These are phyloP conservation scores for Drosophila virilis DNA, from an alignment of 1,140 invertebrate genomes.

Conservation along the genomic window DNA sequence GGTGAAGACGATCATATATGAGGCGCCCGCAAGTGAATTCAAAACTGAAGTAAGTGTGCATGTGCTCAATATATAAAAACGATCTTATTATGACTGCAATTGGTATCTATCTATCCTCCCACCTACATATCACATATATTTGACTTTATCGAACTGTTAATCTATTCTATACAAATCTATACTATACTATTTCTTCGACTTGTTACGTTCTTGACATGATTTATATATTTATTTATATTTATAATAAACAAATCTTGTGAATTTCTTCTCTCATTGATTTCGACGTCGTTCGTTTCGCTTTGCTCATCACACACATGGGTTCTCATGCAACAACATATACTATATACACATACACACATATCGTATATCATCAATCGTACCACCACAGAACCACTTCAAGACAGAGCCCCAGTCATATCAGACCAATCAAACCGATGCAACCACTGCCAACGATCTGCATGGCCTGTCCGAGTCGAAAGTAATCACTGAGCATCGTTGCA, in stretches of 20 bases:
- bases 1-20: conserved; percentile 88
- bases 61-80: conserved; percentile 76
- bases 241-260: conserved; percentile 77
- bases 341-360: conserved; percentile 13
- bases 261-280: conserved; percentile 78
- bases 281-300: conserved; percentile 80
- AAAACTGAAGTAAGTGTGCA: conserved; percentile 84
- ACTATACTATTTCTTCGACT: conserved; percentile 42
- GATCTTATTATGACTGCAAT: conserved; percentile 23
- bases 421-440: conserved; percentile 63
- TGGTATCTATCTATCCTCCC: conserved; percentile 25
- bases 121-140: conserved; percentile 19
- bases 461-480: conserved; percentile 83
- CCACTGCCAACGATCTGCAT: conserved; percentile 76
- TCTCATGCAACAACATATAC: conserved; percentile 26
- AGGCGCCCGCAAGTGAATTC: conserved; percentile 82
- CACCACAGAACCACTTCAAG: conserved; percentile 38
- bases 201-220: conserved; percentile 59
- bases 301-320: conserved; percentile 59
- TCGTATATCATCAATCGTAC: conserved; percentile 21
- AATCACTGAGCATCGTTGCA: conserved; percentile 84
- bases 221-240: conserved; percentile 33
- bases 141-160: conserved; percentile 31
- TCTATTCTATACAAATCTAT: conserved; percentile 14
- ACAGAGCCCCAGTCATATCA: conserved; percentile 69